Conservation (phyloP, 2,113 vertebrate genomes). For the Baryphthengus martii region DNA sequence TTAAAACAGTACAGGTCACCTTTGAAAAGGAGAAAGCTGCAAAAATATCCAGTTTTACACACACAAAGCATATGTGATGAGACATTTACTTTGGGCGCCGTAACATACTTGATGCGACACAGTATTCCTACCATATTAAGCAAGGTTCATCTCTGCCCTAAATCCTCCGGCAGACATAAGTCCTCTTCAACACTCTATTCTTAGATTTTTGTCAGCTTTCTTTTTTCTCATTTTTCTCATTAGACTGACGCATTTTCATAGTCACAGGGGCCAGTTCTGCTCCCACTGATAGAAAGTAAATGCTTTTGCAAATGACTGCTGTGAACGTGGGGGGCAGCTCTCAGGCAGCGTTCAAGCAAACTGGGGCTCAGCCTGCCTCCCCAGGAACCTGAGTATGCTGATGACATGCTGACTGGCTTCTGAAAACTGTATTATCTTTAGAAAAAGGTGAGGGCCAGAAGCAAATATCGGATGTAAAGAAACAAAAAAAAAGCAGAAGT, state of each 20-base stretch:
- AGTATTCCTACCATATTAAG: neutral
- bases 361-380: neutral
- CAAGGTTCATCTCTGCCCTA: neutral
- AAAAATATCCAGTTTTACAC: neutral
- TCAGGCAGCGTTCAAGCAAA: neutral
- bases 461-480: neutral
- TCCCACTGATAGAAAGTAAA: neutral
- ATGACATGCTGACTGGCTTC: neutral
- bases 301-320: neutral
- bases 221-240: neutral
- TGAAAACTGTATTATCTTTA: neutral
- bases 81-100: neutral
- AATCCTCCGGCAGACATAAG: neutral
- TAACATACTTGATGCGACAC: neutral
- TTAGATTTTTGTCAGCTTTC: neutral
- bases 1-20: neutral
- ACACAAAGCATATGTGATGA: neutral
- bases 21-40: neutral
- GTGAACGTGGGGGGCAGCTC: neutral
- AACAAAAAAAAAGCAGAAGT: neutral
- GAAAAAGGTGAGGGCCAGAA: neutral
- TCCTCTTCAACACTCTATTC: neutral
- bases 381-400: neutral
- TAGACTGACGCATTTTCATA: neutral
- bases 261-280: neutral